Percentiles rank a stretch among this genome's conserved stretches.
Conservation (phyloP, 2,113 vertebrate species). For the Nematolebias whitei region DNA sequence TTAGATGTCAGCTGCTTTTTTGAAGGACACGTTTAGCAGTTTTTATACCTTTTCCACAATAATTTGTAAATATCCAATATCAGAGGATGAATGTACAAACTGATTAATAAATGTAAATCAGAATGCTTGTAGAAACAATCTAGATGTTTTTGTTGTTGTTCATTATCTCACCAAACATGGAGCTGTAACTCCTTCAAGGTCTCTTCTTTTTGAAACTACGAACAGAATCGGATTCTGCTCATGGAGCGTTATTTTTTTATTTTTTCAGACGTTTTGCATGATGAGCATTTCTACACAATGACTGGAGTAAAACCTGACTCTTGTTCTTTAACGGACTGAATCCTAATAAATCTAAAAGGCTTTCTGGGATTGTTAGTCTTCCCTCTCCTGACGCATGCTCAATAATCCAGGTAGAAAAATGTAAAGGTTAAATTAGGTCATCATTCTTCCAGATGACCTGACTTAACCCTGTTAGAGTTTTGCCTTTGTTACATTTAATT, state of each 20-base stretch:
- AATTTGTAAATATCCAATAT: not conserved
- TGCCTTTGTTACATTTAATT: not conserved
- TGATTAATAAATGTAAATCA: slow-evolving; percentile 65
- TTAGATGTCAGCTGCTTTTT: no score
- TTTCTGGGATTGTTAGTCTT: slow-evolving; percentile 57
- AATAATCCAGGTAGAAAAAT: no score
- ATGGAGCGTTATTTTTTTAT: slow-evolving; percentile 49
- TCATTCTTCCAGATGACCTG: no score
- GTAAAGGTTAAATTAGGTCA: no score
- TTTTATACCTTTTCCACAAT: not conserved
- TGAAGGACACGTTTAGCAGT: not conserved
- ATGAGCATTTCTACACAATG: slow-evolving; percentile 55
- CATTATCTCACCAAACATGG: not conserved
- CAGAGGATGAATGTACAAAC: slow-evolving; percentile 5
- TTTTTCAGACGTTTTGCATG: slow-evolving; percentile 60
- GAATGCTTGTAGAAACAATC: slow-evolving; percentile 25
- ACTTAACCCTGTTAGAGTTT: no score
- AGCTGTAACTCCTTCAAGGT: not conserved
- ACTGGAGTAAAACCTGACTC: slow-evolving; percentile 69
- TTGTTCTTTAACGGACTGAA: slow-evolving; percentile 61
- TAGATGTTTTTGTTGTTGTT: slow-evolving; percentile 22
- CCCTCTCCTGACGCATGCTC: no score
- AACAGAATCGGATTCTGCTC: slow-evolving; percentile 19
- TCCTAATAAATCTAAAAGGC: no score
- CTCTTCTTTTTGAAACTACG: no score